These are phyloP conservation scores for Sander lucioperca DNA, from an alignment of 2,113 vertebrate genomes.

Conservation along the genomic window DNA sequence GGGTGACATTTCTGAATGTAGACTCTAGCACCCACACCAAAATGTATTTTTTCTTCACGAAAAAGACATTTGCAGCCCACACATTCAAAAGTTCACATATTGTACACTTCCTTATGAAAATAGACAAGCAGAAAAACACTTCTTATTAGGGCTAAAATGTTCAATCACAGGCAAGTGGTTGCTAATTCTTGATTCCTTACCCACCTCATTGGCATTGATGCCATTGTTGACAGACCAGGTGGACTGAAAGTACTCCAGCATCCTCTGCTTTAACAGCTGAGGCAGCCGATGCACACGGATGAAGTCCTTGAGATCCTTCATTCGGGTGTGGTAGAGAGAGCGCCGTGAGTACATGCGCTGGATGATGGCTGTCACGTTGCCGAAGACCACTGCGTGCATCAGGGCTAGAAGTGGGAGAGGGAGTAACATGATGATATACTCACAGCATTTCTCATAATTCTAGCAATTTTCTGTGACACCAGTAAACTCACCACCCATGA, in stretches of 20 bases:
- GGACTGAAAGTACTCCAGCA: constrained; percentile 98
- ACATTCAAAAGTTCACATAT: neutral
- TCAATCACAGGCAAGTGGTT: neutral
- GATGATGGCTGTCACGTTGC: constrained; percentile 97
- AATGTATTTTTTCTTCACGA: neutral
- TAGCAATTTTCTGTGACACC: neutral
- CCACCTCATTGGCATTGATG: constrained; percentile 95
- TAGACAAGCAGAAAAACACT: neutral
- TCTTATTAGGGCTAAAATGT: neutral
- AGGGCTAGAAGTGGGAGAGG: constrained; percentile 82
- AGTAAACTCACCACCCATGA: constrained; percentile 91
- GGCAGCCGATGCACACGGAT: constrained; percentile 94
- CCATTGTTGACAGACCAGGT: constrained; percentile 98
- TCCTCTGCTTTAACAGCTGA: constrained; percentile 95
- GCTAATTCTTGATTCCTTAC: constrained; percentile 11
- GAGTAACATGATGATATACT: neutral
- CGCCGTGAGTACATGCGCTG: constrained; percentile 98
- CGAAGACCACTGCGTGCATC: constrained; percentile 98
- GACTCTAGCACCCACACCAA: constrained; percentile 8
- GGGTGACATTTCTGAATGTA: constrained; percentile 37
- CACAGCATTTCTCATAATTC: neutral
- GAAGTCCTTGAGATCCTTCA: constrained; percentile 98
- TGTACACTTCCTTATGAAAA: neutral
- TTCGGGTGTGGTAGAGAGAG: constrained; percentile 95
- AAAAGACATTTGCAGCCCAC: constrained; percentile 14